These are phyloP conservation scores for Eumeta japonica DNA, from an alignment of 1,140 invertebrate genomes.

Conservation along the genomic window DNA sequence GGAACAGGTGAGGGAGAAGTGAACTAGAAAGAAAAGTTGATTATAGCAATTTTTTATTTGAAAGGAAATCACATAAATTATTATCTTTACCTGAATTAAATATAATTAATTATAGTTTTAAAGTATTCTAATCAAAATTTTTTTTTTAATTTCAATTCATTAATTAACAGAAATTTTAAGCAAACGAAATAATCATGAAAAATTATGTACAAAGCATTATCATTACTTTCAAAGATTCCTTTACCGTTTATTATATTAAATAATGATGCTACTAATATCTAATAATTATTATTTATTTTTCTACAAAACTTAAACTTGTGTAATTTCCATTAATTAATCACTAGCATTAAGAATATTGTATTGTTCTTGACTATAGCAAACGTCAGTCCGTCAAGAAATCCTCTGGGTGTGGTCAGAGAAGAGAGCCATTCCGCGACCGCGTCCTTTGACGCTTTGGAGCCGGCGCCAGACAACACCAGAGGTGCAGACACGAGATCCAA, in stretches of 20 bases:
- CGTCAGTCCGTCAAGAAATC: slow-evolving; percentile 45
- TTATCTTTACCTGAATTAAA: too few species aligned
- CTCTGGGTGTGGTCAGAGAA: slow-evolving; percentile 47
- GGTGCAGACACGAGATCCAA: slow-evolving; percentile 31
- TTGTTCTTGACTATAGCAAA: slow-evolving; percentile 24
- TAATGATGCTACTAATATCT: too few species aligned
- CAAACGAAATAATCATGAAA: not conserved
- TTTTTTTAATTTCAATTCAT: not conserved
- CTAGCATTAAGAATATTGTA: too few species aligned
- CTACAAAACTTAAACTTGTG: too few species aligned
- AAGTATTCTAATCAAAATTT: not conserved
- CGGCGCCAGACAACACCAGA: slow-evolving; percentile 32
- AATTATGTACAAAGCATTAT: too few species aligned
- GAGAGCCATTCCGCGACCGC: slow-evolving; percentile 48
- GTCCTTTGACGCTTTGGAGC: slow-evolving; percentile 50
- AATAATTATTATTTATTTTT: too few species aligned
- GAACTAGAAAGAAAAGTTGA: not conserved
- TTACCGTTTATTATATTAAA: too few species aligned
- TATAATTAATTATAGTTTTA: too few species aligned
- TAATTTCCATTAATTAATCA: too few species aligned
- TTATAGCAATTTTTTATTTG: not conserved
- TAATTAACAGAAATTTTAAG: not conserved
- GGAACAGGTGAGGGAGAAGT: slow-evolving; percentile 31
- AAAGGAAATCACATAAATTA: too few species aligned
- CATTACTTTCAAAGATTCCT: too few species aligned